Conservation (phyloP, 2,797 vertebrate species). For the Gymnothorax javanicus region DNA sequence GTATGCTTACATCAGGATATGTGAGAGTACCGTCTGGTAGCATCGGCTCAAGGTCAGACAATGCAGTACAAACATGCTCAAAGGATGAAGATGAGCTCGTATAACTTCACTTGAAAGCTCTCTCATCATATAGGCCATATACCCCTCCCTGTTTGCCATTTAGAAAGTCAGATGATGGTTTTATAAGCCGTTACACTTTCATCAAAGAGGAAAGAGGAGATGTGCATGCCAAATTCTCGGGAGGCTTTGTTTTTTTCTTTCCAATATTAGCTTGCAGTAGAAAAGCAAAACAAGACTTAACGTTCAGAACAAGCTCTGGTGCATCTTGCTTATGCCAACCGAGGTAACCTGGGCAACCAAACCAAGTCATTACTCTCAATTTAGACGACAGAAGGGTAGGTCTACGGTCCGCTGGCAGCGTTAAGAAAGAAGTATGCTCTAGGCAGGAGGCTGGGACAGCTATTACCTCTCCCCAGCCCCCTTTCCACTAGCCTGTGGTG, state of each 20-base stretch:
- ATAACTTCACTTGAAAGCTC: background rate
- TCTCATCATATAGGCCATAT: background rate
- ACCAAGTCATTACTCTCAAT: constrained; percentile 56
- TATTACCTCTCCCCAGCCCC: constrained; percentile 36
- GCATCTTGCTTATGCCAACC: constrained; percentile 37
- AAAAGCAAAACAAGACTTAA: background rate
- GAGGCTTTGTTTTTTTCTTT: background rate
- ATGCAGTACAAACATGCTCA: background rate
- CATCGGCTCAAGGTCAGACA: background rate
- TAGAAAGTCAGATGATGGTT: background rate
- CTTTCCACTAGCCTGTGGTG: background rate
- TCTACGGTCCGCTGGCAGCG: constrained; percentile 42
- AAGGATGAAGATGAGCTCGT: background rate
- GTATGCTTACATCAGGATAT: too few relatives aligned
- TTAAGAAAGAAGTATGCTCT: constrained; percentile 50
- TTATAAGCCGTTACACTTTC: background rate
- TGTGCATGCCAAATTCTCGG: background rate
- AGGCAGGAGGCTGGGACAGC: constrained; percentile 50
- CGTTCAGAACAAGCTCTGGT: constrained; percentile 30
- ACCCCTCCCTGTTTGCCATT: background rate
- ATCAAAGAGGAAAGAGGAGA: background rate
- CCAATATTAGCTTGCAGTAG: background rate
- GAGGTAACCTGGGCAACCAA: constrained; percentile 50
- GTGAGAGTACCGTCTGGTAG: background rate
- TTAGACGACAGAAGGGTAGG: constrained; percentile 44